phyloP scores from a whole-genome alignment of 2,797 vertebrate genomes.

The Momotus momota region DNA sequence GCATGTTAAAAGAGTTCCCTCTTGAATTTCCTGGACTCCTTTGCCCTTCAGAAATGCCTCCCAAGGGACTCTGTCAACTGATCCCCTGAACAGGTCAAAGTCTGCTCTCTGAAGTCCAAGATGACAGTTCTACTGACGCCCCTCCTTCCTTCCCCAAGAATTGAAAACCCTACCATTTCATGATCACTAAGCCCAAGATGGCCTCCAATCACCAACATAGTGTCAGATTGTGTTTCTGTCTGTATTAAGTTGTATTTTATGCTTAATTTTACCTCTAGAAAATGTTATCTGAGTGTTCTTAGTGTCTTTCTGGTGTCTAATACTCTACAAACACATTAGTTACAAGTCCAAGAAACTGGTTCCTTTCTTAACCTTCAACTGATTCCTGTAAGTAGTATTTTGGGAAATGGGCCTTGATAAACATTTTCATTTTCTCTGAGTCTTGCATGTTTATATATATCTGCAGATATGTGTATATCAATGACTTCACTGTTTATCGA shows the following conservation, averaged over 20 bases:
- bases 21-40: too few species aligned
- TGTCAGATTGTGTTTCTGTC: background rate
- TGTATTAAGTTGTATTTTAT: background rate
- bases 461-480: background rate
- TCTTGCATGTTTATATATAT: background rate
- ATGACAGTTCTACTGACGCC: too few species aligned
- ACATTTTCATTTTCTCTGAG: background rate
- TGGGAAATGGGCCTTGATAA: background rate
- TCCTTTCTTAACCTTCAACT: background rate
- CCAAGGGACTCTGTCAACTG: too few species aligned
- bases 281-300: background rate
- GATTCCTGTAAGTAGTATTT: background rate
- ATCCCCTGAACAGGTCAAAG: too few species aligned
- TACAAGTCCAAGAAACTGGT: background rate
- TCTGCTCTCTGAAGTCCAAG: too few species aligned
- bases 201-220: background rate
- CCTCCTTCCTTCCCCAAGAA: too few species aligned
- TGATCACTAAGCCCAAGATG: too few species aligned
- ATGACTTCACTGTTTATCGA: slow-evolving; percentile 18
- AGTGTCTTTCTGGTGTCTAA: background rate
- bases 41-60: too few species aligned
- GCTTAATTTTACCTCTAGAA: background rate
- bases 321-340: background rate
- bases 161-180: too few species aligned
- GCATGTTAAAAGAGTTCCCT: too few species aligned